phyloP scores from a whole-genome alignment of 2,797 vertebrate species.

The Orestias chungarensis region DNA sequence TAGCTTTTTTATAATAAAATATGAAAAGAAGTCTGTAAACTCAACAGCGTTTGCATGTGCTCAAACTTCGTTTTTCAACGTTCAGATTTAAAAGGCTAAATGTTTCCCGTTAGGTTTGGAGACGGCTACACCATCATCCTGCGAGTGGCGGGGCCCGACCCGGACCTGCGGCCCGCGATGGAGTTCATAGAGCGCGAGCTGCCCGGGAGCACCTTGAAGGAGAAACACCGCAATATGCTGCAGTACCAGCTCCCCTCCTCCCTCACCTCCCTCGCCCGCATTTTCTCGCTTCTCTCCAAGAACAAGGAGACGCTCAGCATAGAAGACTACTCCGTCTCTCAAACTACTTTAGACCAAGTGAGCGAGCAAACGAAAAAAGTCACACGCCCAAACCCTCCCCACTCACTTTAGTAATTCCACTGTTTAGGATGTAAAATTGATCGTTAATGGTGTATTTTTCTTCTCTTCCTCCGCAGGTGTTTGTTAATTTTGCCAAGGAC shows the following conservation, averaged over 20 bases:
- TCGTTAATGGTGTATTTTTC: constrained; percentile 17
- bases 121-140: constrained; percentile 97
- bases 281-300: constrained; percentile 93
- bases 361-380: constrained; percentile 11
- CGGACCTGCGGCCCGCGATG: constrained; percentile 89
- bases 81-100: background rate
- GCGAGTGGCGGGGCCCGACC: constrained; percentile 89
- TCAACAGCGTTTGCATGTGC: background rate
- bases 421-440: background rate
- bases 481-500: constrained; percentile 99
- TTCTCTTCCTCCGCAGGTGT: constrained; percentile 82
- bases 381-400: too few species aligned
- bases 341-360: constrained; percentile 99
- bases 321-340: constrained; percentile 98
- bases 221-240: constrained; percentile 96
- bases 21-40: background rate
- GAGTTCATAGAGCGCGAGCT: constrained; percentile 91
- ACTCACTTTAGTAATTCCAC: too few species aligned
- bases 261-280: constrained; percentile 91
- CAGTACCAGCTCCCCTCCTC: constrained; percentile 95
- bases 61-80: background rate
- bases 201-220: constrained; percentile 91
- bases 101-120: constrained; percentile 84
- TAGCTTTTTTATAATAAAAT: background rate
- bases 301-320: constrained; percentile 94